A percentile compares a stretch with the other conserved stretches of the same genome.
These are phyloP conservation scores for Mnemiopsis leidyi DNA, from an alignment of 37 sponge, comb jelly and placozoan genomes.

Conservation along the genomic window DNA sequence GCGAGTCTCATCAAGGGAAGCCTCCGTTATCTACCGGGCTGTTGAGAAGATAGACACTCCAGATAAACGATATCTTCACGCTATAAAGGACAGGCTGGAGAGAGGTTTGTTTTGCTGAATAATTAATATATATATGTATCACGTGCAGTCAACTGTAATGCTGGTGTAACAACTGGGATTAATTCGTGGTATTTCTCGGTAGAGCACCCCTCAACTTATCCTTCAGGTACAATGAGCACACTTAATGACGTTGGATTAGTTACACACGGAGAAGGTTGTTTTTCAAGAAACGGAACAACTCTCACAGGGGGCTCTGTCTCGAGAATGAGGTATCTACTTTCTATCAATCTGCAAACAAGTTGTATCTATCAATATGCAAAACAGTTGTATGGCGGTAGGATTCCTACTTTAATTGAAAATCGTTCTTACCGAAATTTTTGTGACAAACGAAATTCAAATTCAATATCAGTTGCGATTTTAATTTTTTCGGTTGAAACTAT, in stretches of 20 bases:
- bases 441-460: too few relatives aligned
- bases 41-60: conserved; percentile 10
- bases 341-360: too few relatives aligned
- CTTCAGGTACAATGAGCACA: not conserved
- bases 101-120: not conserved
- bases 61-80: not conserved
- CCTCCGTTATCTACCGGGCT: not conserved
- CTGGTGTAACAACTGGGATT: not conserved
- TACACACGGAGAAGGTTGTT: conserved; percentile 28
- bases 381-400: too few relatives aligned
- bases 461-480: too few relatives aligned
- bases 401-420: too few relatives aligned
- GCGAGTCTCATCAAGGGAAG: not conserved
- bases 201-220: too few relatives aligned
- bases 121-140: too few relatives aligned
- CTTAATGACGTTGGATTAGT: not conserved
- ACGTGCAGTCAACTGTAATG: too few relatives aligned
- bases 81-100: not conserved
- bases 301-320: not conserved
- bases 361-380: too few relatives aligned
- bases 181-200: too few relatives aligned
- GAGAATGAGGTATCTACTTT: conserved; percentile 36
- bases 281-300: conserved; percentile 2
- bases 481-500: too few relatives aligned
- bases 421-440: too few relatives aligned